A percentile compares a stretch with the other conserved stretches of the same genome.
phyloP scores from a whole-genome alignment of 2,888 invertebrate genomes.

The Chrysomela aeneicollis region DNA sequence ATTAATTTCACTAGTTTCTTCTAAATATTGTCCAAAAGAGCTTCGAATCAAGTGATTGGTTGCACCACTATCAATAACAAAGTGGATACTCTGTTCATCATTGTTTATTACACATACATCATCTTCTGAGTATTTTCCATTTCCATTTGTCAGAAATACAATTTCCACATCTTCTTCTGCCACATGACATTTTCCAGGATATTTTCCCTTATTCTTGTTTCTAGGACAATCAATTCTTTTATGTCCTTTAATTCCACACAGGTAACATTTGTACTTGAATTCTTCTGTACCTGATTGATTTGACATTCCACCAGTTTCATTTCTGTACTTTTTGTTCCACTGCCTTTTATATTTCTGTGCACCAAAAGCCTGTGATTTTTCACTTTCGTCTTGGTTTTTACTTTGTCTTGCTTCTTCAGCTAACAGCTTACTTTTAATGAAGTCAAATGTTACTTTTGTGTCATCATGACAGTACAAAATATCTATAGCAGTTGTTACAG shows the following conservation, averaged over 20 bases:
- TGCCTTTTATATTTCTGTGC: not conserved
- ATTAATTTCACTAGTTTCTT: constrained; percentile 25
- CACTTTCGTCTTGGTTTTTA: not conserved
- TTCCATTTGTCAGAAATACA: constrained; percentile 7
- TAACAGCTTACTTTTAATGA: constrained; percentile 19
- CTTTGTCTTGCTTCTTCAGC: constrained; percentile 22
- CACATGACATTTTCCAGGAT: constrained; percentile 10
- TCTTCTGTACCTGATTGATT: constrained; percentile 9
- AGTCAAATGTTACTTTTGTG: constrained; percentile 1
- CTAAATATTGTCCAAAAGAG: constrained; percentile 29
- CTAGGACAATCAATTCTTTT: constrained; percentile 27
- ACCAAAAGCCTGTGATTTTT: not conserved
- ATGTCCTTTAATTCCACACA: constrained; percentile 30
- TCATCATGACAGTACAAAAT: constrained; percentile 21
- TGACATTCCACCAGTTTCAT: constrained; percentile 11
- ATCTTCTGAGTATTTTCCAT: constrained; percentile 5
- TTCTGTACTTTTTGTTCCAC: not conserved
- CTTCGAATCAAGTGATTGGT: constrained; percentile 41
- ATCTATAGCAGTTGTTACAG: constrained; percentile 28
- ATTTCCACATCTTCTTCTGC: not conserved
- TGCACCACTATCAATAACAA: constrained; percentile 43
- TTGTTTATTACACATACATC: constrained; percentile 25
- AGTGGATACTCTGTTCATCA: constrained; percentile 24
- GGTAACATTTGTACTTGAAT: constrained; percentile 22
- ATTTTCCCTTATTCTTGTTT: constrained; percentile 9